phyloP scores from a whole-genome alignment of 2,113 vertebrate species.

The Rhizomys pruinosus region DNA sequence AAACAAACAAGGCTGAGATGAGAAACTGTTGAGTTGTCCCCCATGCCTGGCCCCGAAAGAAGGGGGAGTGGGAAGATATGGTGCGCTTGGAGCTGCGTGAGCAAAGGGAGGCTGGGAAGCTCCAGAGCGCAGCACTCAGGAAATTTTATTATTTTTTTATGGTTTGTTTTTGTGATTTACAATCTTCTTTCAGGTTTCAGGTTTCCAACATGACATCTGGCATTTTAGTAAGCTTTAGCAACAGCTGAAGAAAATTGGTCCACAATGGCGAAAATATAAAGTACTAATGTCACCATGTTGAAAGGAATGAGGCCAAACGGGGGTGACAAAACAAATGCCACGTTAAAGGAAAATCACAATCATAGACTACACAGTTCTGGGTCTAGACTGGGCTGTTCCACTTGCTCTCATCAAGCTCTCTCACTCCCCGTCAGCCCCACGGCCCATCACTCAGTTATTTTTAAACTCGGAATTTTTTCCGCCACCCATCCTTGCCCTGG shows the following conservation, averaged over 20 bases:
- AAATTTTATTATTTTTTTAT: conserved; percentile 55
- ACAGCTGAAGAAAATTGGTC: conserved; percentile 72
- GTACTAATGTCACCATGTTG: conserved; percentile 52
- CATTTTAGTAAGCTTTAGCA: conserved; percentile 79
- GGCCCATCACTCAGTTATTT: conserved; percentile 48
- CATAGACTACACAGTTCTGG: conserved; percentile 5
- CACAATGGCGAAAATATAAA: conserved; percentile 72
- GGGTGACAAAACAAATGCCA: neutral
- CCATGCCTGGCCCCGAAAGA: neutral
- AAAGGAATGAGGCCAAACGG: conserved; percentile 4
- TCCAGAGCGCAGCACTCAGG: conserved; percentile 25
- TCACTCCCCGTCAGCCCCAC: neutral
- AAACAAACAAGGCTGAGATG: conserved; percentile 50
- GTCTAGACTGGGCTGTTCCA: neutral
- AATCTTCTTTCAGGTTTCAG: conserved; percentile 64
- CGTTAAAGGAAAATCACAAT: conserved; percentile 8
- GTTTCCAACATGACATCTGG: conserved; percentile 78
- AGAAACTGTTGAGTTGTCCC: conserved; percentile 44
- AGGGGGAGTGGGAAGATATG: fast-evolving
- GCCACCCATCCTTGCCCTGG: conserved; percentile 29
- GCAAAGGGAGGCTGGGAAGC: conserved; percentile 49
- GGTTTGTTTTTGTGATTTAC: conserved; percentile 79
- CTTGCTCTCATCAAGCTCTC: neutral
- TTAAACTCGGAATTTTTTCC: conserved; percentile 65
- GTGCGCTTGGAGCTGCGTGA: neutral